Evolutionary conservation across 2,113 vertebrate genomes (phyloP).

Genomic region (Eira barbara): DNA sequence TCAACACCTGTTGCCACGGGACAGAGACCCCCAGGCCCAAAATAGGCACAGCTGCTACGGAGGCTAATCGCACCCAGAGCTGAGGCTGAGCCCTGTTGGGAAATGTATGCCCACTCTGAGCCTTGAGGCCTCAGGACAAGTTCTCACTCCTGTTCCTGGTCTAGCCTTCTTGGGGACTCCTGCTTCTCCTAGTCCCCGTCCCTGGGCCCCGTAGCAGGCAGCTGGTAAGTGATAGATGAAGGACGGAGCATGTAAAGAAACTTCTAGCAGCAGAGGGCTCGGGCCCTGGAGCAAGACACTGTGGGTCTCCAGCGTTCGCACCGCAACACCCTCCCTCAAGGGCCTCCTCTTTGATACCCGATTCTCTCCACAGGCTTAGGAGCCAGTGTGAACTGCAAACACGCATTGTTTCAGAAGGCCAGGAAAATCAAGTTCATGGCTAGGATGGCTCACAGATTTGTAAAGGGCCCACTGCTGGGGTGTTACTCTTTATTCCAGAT

Average conservation of each 20-base stretch:
- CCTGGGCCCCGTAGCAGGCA: not conserved
- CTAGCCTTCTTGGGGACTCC: not conserved
- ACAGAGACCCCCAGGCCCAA: slow-evolving; percentile 34
- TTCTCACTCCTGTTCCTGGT: not conserved
- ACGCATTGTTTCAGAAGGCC: not conserved
- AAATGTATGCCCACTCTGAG: not conserved
- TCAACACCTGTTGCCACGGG: not conserved
- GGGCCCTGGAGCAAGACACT: accelerated
- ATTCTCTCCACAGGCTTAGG: not conserved
- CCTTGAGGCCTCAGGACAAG: not conserved
- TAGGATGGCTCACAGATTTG: not conserved
- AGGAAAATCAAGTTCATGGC: not conserved
- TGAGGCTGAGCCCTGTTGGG: not conserved
- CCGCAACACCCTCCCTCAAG: not conserved
- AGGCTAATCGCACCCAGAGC: not conserved
- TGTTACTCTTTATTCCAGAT: not conserved
- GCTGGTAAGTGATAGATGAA: not conserved
- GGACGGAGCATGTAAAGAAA: not conserved
- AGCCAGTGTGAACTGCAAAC: not conserved
- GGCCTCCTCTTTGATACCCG: not conserved
- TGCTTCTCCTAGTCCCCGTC: not conserved
- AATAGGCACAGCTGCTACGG: slow-evolving; percentile 34
- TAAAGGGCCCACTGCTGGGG: not conserved
- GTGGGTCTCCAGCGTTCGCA: no score
- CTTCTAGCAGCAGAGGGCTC: not conserved